Evolutionary conservation across 2,888 invertebrate genomes (phyloP), one percentile per base, ranked within the genome.

Genomic region (Philonicus albiceps): DNA sequence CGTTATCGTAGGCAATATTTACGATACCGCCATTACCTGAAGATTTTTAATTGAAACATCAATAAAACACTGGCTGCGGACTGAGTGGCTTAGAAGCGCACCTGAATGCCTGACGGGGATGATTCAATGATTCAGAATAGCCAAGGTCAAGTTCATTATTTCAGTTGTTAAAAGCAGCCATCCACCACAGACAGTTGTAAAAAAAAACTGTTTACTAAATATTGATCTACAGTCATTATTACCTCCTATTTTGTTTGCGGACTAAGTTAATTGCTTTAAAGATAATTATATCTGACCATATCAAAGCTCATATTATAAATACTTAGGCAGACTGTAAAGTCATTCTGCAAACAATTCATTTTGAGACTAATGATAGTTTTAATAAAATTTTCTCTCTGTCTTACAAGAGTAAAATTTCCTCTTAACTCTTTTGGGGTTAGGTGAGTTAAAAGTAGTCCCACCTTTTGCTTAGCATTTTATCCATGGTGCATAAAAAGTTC

Each of bases 11-110:
- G 34, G 55, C 34, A 81, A 64, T 81, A 81, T 55, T 81, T 81
- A 81, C 55, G 81, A 81, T 81, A 81, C 55, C 81, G 55, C 34
- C 55, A 81, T 81, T 31, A 81, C 55, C 19, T n/a, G 34, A 16
- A 34, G 55, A 30, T 81, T 81, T 78, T 81, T 81, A 81, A 81
- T 81, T 81, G 81, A 81, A 81, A 81, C 81, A 81, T 81, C 81
- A 81, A 81, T 81, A 81, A 81, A 55, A 55, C 37, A 81, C 55
- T 64, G 55, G 55, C 55, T 64, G 8, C 64, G 64, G 7, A 11
- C 22, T 7, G 22, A 7, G 2, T 22, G 64, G 22, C 2, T 11
- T 64, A 27, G 64, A 11, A 22, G 11, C 64, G 64, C 64, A 64
- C 64, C 64, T 27, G 64, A 22, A 64, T 22, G 64, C 27, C 64